Evolutionary conservation across 2,797 vertebrate genomes (phyloP).

Genomic region (Peromyscus melanophrys): DNA sequence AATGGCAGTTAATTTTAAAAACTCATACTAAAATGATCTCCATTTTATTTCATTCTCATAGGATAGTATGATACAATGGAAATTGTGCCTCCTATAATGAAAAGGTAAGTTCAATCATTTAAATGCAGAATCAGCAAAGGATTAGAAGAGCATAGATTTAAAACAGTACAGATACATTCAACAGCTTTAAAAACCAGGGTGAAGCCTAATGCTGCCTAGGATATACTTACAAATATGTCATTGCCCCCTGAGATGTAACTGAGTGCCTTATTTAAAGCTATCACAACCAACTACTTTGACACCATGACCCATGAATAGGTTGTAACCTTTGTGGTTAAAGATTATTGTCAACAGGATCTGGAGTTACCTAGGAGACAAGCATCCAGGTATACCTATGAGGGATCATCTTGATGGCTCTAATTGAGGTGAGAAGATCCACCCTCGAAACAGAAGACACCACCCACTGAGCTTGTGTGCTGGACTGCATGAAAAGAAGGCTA

Average conservation of each 20-base stretch:
- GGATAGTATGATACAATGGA: background rate
- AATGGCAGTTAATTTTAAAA: slow-evolving; percentile 38
- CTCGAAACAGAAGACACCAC: background rate
- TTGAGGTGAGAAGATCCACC: background rate
- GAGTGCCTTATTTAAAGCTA: background rate
- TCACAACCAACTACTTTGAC: background rate
- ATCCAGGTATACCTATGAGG: background rate
- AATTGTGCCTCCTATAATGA: background rate
- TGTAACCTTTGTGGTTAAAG: background rate
- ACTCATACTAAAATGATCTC: slow-evolving; percentile 45
- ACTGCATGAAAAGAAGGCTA: background rate
- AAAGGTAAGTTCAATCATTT: background rate
- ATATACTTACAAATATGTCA: background rate
- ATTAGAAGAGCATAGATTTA: background rate
- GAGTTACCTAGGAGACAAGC: background rate
- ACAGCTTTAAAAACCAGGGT: background rate
- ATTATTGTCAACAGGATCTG: background rate
- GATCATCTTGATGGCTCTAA: background rate
- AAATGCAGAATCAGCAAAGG: slow-evolving; percentile 27
- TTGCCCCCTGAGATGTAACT: background rate
- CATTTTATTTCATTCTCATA: slow-evolving; percentile 23
- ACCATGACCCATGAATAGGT: background rate
- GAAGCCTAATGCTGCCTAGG: background rate
- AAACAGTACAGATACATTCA: slow-evolving; percentile 1
- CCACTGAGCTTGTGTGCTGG: background rate